Conservation (phyloP, 2,113 vertebrate genomes). For the Alces alces region DNA sequence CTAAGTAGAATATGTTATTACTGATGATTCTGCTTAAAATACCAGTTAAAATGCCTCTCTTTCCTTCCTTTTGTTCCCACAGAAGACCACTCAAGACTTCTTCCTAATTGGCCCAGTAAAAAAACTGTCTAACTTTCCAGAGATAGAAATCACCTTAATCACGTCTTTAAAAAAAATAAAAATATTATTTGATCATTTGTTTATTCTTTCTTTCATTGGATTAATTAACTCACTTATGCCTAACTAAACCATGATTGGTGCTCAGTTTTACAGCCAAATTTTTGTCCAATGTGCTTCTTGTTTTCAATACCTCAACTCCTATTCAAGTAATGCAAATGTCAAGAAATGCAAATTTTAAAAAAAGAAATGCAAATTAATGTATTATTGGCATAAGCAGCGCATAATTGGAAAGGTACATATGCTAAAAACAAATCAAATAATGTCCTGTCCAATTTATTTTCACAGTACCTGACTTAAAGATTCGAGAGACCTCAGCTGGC, state of each 20-base stretch:
- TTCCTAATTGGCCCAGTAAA: background rate
- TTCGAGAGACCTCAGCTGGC: too few relatives aligned
- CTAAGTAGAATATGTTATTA: background rate
- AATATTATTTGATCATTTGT: background rate
- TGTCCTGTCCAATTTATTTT: background rate
- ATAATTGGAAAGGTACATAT: background rate
- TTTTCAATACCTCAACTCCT: background rate
- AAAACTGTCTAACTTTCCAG: background rate
- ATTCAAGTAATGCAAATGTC: slow-evolving; percentile 11
- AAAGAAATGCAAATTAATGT: slow-evolving; percentile 11
- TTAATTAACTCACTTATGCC: background rate
- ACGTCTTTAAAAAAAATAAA: background rate
- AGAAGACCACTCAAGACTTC: background rate
- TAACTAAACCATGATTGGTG: background rate
- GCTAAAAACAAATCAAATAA: background rate
- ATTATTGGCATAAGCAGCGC: background rate
- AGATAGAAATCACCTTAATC: background rate
- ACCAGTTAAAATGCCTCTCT: background rate
- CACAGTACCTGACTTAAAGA: background rate
- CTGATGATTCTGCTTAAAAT: background rate
- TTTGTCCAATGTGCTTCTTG: background rate
- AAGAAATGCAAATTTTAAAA: slow-evolving; percentile 20
- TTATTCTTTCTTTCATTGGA: slow-evolving; percentile 1
- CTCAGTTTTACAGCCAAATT: background rate
- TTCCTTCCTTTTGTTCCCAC: background rate